A percentile compares a stretch with the other conserved stretches of the same genome.
Evolutionary conservation across 2,113 vertebrate species (phyloP).

Genomic region (Lates calcarifer): DNA sequence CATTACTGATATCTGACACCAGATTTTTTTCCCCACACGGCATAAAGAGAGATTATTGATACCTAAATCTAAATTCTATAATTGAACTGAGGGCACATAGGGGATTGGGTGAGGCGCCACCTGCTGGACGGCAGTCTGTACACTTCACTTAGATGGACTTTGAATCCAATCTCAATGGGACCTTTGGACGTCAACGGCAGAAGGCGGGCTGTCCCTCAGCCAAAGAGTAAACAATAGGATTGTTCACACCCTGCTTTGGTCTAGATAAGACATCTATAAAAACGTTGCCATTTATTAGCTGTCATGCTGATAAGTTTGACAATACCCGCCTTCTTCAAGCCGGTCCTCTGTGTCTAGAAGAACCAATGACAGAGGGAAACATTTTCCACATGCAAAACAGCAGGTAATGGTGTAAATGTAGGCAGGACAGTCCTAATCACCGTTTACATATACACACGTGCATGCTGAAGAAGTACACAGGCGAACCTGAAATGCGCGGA

Average conservation of each 20-base stretch:
- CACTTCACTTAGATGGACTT: neutral
- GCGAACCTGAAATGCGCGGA: neutral
- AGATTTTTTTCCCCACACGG: too few relatives aligned
- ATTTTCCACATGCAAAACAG: too few relatives aligned
- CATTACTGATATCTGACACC: too few relatives aligned
- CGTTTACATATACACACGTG: neutral
- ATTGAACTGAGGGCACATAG: neutral
- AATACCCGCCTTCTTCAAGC: neutral
- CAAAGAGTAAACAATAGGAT: neutral
- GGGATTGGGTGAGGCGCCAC: slow-evolving; percentile 5
- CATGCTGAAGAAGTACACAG: neutral
- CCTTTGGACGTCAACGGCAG: neutral
- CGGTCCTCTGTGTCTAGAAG: neutral
- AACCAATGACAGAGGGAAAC: neutral
- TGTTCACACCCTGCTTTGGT: neutral
- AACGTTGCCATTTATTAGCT: too few relatives aligned
- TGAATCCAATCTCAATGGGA: neutral
- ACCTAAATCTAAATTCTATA: neutral
- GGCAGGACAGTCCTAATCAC: neutral
- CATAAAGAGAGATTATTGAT: too few relatives aligned
- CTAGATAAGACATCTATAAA: neutral
- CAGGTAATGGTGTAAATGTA: too few relatives aligned
- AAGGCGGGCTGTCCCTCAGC: neutral
- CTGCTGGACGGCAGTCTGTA: slow-evolving; percentile 38
- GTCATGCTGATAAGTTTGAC: neutral